Conservation (phyloP, 2,888 invertebrate genomes). For the Troides aeacus region DNA sequence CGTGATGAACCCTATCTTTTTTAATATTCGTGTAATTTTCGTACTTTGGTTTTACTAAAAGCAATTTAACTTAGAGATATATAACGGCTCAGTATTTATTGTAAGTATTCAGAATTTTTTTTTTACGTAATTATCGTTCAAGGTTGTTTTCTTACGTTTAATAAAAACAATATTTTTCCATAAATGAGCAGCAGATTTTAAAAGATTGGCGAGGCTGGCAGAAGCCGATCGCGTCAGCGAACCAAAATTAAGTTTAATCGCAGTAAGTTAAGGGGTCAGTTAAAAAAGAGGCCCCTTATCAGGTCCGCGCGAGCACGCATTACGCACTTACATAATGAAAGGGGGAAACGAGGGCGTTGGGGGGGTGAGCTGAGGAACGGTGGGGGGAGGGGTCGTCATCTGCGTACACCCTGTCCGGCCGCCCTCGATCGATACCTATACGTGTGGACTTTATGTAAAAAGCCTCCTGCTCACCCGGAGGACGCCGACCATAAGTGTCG, state of each 20-base stretch:
- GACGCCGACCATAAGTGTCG: slow-evolving; percentile 80
- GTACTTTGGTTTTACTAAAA: no score
- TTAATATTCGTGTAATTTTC: no score
- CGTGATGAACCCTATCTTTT: no score
- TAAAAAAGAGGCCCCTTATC: slow-evolving; percentile 79
- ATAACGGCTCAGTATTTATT: no score
- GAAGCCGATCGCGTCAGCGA: slow-evolving; percentile 59
- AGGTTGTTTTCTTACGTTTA: neutral
- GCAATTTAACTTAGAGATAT: no score
- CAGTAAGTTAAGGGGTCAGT: slow-evolving; percentile 72
- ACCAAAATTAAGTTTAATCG: slow-evolving; percentile 77
- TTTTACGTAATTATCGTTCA: no score
- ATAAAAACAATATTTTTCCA: neutral
- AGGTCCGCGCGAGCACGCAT: slow-evolving; percentile 79
- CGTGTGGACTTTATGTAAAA: slow-evolving; percentile 81
- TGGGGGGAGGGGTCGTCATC: slow-evolving; percentile 68
- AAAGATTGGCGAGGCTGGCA: slow-evolving; percentile 21
- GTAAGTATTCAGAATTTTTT: no score
- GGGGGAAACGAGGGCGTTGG: slow-evolving; percentile 67
- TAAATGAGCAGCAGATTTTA: neutral
- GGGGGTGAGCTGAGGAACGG: slow-evolving; percentile 34
- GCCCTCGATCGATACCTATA: slow-evolving; percentile 79
- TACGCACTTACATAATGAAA: slow-evolving; percentile 81
- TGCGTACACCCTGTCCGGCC: slow-evolving; percentile 78
- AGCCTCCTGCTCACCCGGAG: slow-evolving; percentile 78